Percentiles rank a stretch among this genome's conserved stretches.
These are phyloP conservation scores for Drosophila nigritarsus DNA, from an alignment of 2,888 invertebrate genomes.

Conservation along the genomic window DNA sequence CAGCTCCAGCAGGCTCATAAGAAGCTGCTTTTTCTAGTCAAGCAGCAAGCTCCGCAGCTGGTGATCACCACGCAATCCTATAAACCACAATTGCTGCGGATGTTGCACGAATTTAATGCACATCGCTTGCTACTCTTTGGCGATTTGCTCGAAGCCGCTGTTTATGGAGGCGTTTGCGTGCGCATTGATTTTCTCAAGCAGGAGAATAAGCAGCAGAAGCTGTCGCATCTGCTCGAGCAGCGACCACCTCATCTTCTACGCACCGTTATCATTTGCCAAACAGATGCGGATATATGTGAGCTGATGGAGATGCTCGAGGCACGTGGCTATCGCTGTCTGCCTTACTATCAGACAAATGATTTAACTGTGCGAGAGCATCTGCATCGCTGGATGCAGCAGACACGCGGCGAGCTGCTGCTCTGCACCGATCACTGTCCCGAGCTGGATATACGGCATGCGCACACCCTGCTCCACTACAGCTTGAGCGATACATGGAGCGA, in stretches of 20 bases:
- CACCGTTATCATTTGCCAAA: slow-evolving; percentile 55
- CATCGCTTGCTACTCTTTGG: slow-evolving; percentile 57
- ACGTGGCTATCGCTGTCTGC: slow-evolving; percentile 30
- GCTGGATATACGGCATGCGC: slow-evolving; percentile 50
- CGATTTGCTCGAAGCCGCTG: slow-evolving; percentile 62
- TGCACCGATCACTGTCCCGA: slow-evolving; percentile 68
- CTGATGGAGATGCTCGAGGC: slow-evolving; percentile 20
- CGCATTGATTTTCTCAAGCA: slow-evolving; percentile 22
- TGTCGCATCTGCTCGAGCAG: slow-evolving; percentile 30
- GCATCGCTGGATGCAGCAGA: slow-evolving; percentile 36
- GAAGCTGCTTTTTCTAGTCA: slow-evolving; percentile 8
- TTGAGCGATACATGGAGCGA: slow-evolving; percentile 58
- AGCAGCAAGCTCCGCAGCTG: slow-evolving; percentile 42
- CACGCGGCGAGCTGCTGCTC: slow-evolving; percentile 39
- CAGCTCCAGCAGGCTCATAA: slow-evolving; percentile 22
- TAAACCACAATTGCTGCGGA: slow-evolving; percentile 11
- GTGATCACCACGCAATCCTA: slow-evolving; percentile 51
- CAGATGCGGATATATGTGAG: slow-evolving; percentile 47
- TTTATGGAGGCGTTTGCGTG: slow-evolving; percentile 55
- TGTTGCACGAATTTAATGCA: slow-evolving; percentile 28
- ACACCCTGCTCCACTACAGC: slow-evolving; percentile 58
- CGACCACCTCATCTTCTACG: slow-evolving; percentile 49
- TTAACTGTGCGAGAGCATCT: slow-evolving; percentile 35
- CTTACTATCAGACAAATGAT: slow-evolving; percentile 53
- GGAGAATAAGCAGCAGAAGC: slow-evolving; percentile 22